phyloP scores from a whole-genome alignment of 2,113 vertebrate genomes.

The Laticauda colubrina region DNA sequence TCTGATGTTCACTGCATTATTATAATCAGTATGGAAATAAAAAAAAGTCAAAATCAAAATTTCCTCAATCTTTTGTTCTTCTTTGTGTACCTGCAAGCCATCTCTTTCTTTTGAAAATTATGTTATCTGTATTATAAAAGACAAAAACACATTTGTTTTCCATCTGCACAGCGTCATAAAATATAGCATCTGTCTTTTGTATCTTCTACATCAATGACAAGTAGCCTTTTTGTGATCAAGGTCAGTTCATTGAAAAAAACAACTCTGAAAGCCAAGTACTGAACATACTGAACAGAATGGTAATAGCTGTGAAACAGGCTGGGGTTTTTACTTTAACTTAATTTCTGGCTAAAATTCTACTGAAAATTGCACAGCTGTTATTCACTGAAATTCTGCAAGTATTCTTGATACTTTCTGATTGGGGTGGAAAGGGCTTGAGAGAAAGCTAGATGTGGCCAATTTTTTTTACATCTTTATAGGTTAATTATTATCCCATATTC shows the following conservation, averaged over 20 bases:
- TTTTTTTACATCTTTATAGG: neutral
- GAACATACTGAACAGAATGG: neutral
- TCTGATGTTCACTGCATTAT: neutral
- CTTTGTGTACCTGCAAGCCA: neutral
- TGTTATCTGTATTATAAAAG: neutral
- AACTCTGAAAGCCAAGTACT: neutral
- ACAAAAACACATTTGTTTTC: neutral
- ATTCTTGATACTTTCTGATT: neutral
- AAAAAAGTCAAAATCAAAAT: neutral
- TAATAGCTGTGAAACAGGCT: neutral
- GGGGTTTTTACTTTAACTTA: neutral
- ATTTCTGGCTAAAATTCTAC: neutral
- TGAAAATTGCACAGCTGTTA: neutral
- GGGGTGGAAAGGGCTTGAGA: neutral
- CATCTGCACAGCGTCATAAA: neutral
- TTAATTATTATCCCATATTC: neutral
- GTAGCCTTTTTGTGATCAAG: neutral
- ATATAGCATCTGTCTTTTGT: neutral
- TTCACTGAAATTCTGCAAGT: neutral
- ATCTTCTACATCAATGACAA: neutral
- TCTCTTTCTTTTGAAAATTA: neutral
- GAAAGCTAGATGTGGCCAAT: neutral
- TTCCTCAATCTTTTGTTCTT: slow-evolving; percentile 7
- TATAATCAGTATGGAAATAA: slow-evolving; percentile 9
- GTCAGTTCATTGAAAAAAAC: neutral